Base-by-base conservation (phyloP, 2,888 invertebrate species). In the Euplagia quadripunctaria region DNA sequence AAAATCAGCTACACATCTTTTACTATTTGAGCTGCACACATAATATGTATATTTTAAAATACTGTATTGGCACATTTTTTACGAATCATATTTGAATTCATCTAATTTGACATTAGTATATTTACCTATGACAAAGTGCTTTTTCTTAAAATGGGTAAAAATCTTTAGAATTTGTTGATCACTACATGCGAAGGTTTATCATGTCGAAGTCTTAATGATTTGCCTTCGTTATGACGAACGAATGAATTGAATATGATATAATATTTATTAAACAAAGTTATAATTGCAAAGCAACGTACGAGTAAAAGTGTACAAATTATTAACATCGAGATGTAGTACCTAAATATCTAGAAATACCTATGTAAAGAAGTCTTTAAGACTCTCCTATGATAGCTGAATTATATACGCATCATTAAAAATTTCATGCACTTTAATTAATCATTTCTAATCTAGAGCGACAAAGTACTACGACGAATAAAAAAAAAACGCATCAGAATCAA, bases 291-390 rank as follows among this genome's bases (percentile, higher is more conserved):
- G 67, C 72, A 85, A 75, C 52, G 11, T 83, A 81, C 76, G 77
- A 80, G 73, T 72, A 49, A 71, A 80, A 77, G 82, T 78, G 72
- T 73, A 77, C 68, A 79, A 85, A 77, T 79, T 77, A 82, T 78
- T 75, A 83, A 86, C 78, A 80, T 80, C 71, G 69, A 86, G 87
- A 86, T 79, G 75, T 75, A 79, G 66, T 77, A 74, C 79, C 77
- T 79, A 76, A 71, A 20, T 75, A 75, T 74, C 76, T 84, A 86
- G 65, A 78, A 81, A 79, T 81, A 65, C 42, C 20, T 41, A 79
- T 77, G 79, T 70, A 81, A 58, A 83, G 81, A 72, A 83, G 82
- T 87, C 84, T 87, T 86, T 79, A 84, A 84, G 86, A 87, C 85
- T 86, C 86, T 86, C 85, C 85, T 83, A 81, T 79, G 69, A 80